phyloP scores from a whole-genome alignment of 2,888 invertebrate species.

The Opisthograptis luteolata region DNA sequence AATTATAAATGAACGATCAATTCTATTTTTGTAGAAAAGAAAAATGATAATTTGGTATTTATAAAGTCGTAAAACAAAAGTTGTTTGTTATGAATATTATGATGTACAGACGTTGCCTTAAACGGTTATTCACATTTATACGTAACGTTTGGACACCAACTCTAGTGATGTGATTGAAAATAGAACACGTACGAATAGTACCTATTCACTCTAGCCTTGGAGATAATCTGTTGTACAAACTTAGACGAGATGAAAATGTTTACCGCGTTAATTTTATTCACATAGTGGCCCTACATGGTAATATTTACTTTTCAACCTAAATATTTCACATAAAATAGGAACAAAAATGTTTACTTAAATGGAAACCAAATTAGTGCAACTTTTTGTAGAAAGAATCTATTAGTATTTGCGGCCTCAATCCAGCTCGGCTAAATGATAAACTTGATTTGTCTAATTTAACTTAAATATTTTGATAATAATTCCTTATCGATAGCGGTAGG shows the following conservation, averaged over 20 bases:
- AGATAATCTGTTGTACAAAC: background rate
- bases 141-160: too few species aligned
- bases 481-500: too few species aligned
- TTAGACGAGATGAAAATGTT: background rate
- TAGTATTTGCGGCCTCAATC: conserved; percentile 10
- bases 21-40: too few species aligned
- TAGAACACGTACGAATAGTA: too few species aligned
- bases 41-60: too few species aligned
- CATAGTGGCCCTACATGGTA: background rate
- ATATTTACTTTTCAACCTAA: background rate
- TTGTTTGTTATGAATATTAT: too few species aligned
- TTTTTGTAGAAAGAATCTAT: background rate
- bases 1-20: too few species aligned
- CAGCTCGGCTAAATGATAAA: background rate
- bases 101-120: too few species aligned
- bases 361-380: background rate
- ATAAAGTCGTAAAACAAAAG: too few species aligned
- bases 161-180: too few species aligned
- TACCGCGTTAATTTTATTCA: background rate
- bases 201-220: conserved; percentile 8
- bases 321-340: background rate
- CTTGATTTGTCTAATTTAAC: background rate
- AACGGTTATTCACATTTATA: too few species aligned
- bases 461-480: too few species aligned
- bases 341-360: background rate